Evolutionary conservation across 2,888 invertebrate genomes (phyloP), one percentile per base, ranked within the genome.

Genomic region (Anticlea derivata): DNA sequence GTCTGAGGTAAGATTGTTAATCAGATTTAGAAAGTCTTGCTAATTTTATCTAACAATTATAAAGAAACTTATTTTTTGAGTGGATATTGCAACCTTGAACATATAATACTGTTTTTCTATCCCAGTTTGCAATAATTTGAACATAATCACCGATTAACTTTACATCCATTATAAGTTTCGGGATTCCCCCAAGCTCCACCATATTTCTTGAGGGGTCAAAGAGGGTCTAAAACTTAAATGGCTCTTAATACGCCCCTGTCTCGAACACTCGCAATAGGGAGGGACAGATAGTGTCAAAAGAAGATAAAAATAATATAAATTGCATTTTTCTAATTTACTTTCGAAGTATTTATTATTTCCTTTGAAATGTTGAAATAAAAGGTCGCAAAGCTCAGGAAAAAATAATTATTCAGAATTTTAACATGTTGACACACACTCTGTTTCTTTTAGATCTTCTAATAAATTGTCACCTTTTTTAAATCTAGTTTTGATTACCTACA

Each of bases 231-330:
- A 73, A 66, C 73, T 78, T 75, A 78, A 86, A 86, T 76, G 81
- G 80, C 83, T 78, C 80, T 85, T 78, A 75, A 83, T 80, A 79
- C 86, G 80, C 87, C 87, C 86, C 84, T 85, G 86, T 84, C 85
- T 71, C 75, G 43, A 74, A 70, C 86, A 85, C 75, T 75, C 80
- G 65, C 70, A 73, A 66, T 67, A 72, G 78, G 82, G 84, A 79
- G 86, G 85, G 79, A 60, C 75, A 73, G 90, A 91, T 90, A 90
- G 84, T 87, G 90, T 91, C 91, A 90, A 82, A 88, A 86, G 85
- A 91, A 91, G 89, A 91, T 90, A 91, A 90, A 88, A 88, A 82
- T 83, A 85, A 85, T 83, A 90, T 89, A 81, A 83, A 90, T 85
- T 78, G 83, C 84, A 67, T 69, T 78, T 85, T 77, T 80, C 74